Base-by-base conservation (phyloP, 2,888 invertebrate species). In the Dioctria linearis region DNA sequence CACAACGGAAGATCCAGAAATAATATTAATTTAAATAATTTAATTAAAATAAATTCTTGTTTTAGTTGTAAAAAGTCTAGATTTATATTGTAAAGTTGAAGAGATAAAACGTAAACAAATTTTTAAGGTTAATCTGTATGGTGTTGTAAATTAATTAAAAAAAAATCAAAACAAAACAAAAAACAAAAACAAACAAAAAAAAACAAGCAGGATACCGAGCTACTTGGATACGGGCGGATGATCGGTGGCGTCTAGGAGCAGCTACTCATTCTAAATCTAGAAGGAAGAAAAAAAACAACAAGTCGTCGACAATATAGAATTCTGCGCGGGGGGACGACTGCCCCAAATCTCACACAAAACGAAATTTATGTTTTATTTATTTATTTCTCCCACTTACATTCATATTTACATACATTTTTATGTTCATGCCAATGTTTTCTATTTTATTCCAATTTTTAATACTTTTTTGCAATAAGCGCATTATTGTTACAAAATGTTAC, bases 1-100 rank as follows among this genome's bases (percentile, higher is more conserved):
- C 86, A 80, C 88, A 89, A 84, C 85, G 89, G 82, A 89, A 88
- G 85, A 86, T 86, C 85, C 87, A 86, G 80, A 88, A 89, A 88
- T 88, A 88, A 89, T 88, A 88, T 86, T 86, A 79, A 79, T 79
- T 79, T 79, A 46, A 46, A 46, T 79, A 63, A 63, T 76, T 76
- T 76, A 61, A 76, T 76, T 66, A 54, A 66, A 66, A 65, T 78
- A 51, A 78, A 66, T 78, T 78, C 63, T 78, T 66, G 54, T 82
- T 82, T 82, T 82, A 82, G 82, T 82, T 82, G 80, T 82, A 82
- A 71, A 82, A 82, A 76, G 71, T 71, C 63, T 82, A 81, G 81
- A 79, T 80, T 82, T 81, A 81, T 80, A 81, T 78, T 82, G 82
- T 82, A 82, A 80, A 82, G 79, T 80, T 80, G 78, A 82, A 82